Conservation (phyloP, 1,140 invertebrate genomes). For the Geopemphigus sp. region DNA sequence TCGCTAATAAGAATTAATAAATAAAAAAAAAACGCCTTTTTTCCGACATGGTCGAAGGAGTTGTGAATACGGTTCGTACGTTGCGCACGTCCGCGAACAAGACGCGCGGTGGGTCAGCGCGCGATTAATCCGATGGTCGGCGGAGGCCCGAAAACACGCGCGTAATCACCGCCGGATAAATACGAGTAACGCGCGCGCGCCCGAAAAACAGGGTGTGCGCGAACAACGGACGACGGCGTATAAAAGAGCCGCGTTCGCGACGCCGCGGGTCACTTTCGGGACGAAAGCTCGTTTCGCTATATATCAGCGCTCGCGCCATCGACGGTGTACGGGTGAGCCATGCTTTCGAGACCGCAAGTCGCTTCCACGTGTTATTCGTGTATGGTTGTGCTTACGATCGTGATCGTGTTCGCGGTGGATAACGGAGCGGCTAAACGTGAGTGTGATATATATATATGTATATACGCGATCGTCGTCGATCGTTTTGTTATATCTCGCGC, state of each 20-base stretch:
- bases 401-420: slow-evolving; percentile 30
- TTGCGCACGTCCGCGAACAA: too few relatives aligned
- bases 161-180: too few relatives aligned
- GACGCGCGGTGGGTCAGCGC: too few relatives aligned
- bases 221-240: slow-evolving; percentile 10
- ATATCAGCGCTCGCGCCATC: neutral
- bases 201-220: slow-evolving; percentile 1
- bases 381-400: slow-evolving; percentile 3
- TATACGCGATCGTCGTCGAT: too few relatives aligned
- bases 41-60: too few relatives aligned
- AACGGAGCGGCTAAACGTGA: slow-evolving; percentile 41
- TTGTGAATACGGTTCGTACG: too few relatives aligned
- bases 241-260: slow-evolving; percentile 38
- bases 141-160: too few relatives aligned
- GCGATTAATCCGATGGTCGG: too few relatives aligned
- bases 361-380: neutral
- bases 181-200: slow-evolving; percentile 2
- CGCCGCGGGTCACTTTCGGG: slow-evolving; percentile 31
- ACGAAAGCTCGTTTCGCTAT: slow-evolving; percentile 28
- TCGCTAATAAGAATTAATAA: too few relatives aligned
- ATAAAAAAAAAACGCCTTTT: too few relatives aligned
- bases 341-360: slow-evolving; percentile 24
- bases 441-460: neutral
- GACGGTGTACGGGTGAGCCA: too few relatives aligned
- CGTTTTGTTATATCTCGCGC: too few relatives aligned